These are phyloP conservation scores for Crax fasciolata DNA, from an alignment of 2,797 vertebrate genomes.

Conservation along the genomic window DNA sequence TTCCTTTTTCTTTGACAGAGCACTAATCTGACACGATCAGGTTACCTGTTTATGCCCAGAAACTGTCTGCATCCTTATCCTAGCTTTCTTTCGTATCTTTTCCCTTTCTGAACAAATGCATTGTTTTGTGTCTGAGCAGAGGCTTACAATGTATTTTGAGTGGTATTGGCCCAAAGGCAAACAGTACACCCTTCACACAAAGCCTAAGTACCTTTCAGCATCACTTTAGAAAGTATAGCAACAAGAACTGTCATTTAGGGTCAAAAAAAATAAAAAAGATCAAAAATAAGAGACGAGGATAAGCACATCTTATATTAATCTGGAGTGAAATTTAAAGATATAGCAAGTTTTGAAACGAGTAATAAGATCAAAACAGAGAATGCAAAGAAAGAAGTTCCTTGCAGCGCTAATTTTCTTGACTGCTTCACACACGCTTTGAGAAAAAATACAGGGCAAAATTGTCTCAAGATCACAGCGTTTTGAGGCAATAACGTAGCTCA, in stretches of 20 bases:
- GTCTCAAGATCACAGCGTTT: slow-evolving; percentile 50
- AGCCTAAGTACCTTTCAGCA: slow-evolving; percentile 49
- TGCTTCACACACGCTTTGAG: slow-evolving; percentile 19
- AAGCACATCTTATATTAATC: slow-evolving; percentile 27
- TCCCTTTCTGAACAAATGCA: slow-evolving; percentile 64
- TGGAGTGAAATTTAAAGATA: not conserved
- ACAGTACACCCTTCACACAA: slow-evolving; percentile 8
- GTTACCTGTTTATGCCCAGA: slow-evolving; percentile 81
- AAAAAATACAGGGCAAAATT: slow-evolving; percentile 44
- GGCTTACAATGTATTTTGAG: slow-evolving; percentile 65
- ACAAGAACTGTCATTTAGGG: not conserved
- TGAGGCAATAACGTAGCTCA: slow-evolving; percentile 54
- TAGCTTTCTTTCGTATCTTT: slow-evolving; percentile 72
- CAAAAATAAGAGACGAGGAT: not conserved
- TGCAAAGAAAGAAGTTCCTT: not conserved
- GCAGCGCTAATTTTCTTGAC: not conserved
- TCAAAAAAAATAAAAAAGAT: not conserved
- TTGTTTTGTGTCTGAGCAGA: slow-evolving; percentile 78
- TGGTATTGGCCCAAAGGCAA: slow-evolving; percentile 64
- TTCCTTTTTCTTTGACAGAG: slow-evolving; percentile 70
- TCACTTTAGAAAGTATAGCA: slow-evolving; percentile 23
- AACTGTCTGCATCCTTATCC: slow-evolving; percentile 77
- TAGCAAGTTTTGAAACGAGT: slow-evolving; percentile 11
- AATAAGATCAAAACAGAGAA: not conserved
- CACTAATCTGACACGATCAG: slow-evolving; percentile 80